A percentile compares a stretch with the other conserved stretches of the same genome.
These are phyloP conservation scores for Campopleginae sp. DNA, from an alignment of 2,888 invertebrate species.

Conservation along the genomic window DNA sequence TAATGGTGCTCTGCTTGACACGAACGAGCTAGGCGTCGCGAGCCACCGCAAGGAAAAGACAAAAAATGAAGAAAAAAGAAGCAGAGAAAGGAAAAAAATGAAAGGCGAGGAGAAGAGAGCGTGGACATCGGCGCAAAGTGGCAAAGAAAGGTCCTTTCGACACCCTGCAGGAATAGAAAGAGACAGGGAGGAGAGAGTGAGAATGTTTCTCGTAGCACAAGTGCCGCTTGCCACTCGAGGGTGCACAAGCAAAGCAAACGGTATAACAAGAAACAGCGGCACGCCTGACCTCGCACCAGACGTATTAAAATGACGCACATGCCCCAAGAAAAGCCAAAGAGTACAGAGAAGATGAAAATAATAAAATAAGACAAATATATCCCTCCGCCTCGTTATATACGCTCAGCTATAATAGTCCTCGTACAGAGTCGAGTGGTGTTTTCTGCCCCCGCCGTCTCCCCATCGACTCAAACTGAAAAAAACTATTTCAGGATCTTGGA, in stretches of 20 bases:
- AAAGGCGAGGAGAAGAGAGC: conserved; percentile 66
- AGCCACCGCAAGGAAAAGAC: conserved; percentile 54
- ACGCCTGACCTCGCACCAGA: conserved; percentile 82
- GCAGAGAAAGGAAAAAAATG: conserved; percentile 48
- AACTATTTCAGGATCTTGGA: conserved; percentile 80
- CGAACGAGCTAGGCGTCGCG: conserved; percentile 62
- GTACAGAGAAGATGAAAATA: conserved; percentile 39
- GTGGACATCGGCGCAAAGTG: conserved; percentile 69
- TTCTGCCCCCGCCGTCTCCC: conserved; percentile 60
- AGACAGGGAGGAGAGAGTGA: conserved; percentile 59
- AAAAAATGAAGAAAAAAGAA: conserved; percentile 46
- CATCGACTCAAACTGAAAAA: conserved; percentile 51
- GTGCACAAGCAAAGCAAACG: conserved; percentile 44
- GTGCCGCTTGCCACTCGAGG: conserved; percentile 35
- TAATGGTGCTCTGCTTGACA: conserved; percentile 64
- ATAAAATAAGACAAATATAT: conserved; percentile 28
- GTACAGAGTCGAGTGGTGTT: neutral
- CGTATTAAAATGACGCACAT: conserved; percentile 82
- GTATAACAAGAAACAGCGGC: conserved; percentile 74
- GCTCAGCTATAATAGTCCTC: conserved; percentile 32
- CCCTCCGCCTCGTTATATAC: conserved; percentile 15
- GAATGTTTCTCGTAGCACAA: conserved; percentile 28
- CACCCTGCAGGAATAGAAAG: conserved; percentile 60
- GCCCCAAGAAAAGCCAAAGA: conserved; percentile 65
- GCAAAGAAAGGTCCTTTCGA: conserved; percentile 68